A percentile compares a stretch with the other conserved stretches of the same genome.
Evolutionary conservation across 1,140 invertebrate species (phyloP).

Genomic region (Papilio machaon): DNA sequence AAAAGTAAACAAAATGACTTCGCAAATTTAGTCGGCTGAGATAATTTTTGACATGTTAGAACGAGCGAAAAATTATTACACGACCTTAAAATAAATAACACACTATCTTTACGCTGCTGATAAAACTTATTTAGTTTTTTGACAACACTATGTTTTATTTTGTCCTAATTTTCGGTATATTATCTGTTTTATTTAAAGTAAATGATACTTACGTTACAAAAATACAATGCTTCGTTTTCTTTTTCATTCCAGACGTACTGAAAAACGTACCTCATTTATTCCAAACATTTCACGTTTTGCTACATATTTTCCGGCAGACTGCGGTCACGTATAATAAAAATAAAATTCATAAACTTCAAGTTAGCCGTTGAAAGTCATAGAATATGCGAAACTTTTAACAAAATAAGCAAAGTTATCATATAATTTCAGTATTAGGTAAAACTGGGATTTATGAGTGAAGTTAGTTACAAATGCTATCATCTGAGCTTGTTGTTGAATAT

Average conservation of each 20-base stretch:
- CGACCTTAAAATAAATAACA: constrained; percentile 33
- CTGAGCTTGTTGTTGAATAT: background rate
- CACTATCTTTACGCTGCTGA: constrained; percentile 13
- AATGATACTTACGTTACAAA: no score
- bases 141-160: background rate
- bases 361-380: constrained; percentile 16
- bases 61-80: constrained; percentile 27
- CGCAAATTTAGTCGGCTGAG: background rate
- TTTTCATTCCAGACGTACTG: background rate
- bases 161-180: background rate
- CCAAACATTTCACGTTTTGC: background rate
- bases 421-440: constrained; percentile 10
- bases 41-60: constrained; percentile 4
- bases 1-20: background rate
- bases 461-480: background rate
- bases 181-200: background rate
- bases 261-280: background rate
- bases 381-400: constrained; percentile 23
- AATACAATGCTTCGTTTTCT: background rate
- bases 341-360: constrained; percentile 22
- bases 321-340: constrained; percentile 2
- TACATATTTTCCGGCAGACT: constrained; percentile 1
- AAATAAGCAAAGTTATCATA: constrained; percentile 8
- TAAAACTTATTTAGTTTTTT: constrained; percentile 8
- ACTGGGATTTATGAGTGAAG: constrained; percentile 13